Evolutionary conservation across 2,113 vertebrate genomes (phyloP), one percentile per base, ranked within the genome.

Genomic region (Arvicanthis niloticus): DNA sequence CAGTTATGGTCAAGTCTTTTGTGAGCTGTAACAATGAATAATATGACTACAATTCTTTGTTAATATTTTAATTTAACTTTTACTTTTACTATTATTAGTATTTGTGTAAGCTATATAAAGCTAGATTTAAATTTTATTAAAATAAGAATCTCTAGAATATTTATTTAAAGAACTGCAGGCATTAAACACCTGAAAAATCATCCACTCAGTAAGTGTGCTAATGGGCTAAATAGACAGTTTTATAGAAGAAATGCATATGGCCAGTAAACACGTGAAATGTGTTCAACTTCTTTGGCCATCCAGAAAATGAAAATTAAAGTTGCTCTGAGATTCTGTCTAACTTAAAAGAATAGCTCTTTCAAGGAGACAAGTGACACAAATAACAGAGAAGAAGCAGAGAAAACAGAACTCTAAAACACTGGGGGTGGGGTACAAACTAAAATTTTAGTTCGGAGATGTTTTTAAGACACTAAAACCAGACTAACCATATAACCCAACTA

Each of bases 41-140:
- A 5, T 45, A 10, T 88, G 8, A 76, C 37, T 58, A 75, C 10
- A 75, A 34, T 5, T 90, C 0, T 76, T 56, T 77, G 58, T 93
- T 68, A n/a, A 84, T 65, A 89, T 60, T 78, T 84, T 82, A 9
- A 24, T 5, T 89, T 72, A 62, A 42, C 17, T 77, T 96, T 86
- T 88, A 68, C 26, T 53, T 84, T 91, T 37, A 68, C 7, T 73
- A n/a, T 60, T 85, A 89, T 60, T 91, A 82, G 76, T 56, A 93
- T 68, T 95, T 95, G 3, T 78, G 11, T 34, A n/a, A 68, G 42
- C 40, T n/a, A 75, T 10, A 62, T 51, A 89, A 3, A 90, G 34
- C 4, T 60, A 73, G 1, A 48, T 82, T 88, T 88, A 48, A 8
- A 17, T 96, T 94, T 87, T 68, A 31, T 89, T 7, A n/a, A 42